These are phyloP conservation scores for Mercenaria mercenaria DNA, from an alignment of 1,140 invertebrate genomes.

Conservation along the genomic window DNA sequence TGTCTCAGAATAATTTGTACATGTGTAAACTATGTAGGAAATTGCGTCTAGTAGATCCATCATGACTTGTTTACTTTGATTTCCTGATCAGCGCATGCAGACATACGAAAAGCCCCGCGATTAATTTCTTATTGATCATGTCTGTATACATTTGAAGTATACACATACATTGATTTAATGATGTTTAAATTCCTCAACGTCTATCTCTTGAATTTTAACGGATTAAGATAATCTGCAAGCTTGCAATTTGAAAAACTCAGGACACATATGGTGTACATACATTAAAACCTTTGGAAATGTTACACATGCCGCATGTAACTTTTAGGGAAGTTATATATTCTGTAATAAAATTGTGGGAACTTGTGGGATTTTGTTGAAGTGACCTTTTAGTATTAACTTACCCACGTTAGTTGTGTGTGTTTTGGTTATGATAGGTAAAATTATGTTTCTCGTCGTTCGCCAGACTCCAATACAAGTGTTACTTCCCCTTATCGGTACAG, in stretches of 20 bases:
- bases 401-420: too few species aligned
- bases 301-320: too few species aligned
- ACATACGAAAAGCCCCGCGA: background rate
- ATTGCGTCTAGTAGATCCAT: background rate
- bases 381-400: too few species aligned
- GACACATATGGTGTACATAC: too few species aligned
- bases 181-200: background rate
- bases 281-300: too few species aligned
- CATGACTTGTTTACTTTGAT: background rate
- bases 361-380: too few species aligned
- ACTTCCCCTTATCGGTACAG: too few species aligned
- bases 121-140: background rate
- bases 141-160: background rate
- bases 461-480: too few species aligned
- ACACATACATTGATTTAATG: constrained; percentile 1
- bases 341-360: too few species aligned
- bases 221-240: background rate
- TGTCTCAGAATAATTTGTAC: background rate
- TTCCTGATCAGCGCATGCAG: background rate
- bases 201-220: background rate
- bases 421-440: too few species aligned
- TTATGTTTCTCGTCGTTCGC: too few species aligned
- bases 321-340: too few species aligned
- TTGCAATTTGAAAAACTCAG: background rate
- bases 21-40: background rate